These are phyloP conservation scores for Trididemnum miniatum DNA, from an alignment of 23 tunicate species.

Conservation along the genomic window DNA sequence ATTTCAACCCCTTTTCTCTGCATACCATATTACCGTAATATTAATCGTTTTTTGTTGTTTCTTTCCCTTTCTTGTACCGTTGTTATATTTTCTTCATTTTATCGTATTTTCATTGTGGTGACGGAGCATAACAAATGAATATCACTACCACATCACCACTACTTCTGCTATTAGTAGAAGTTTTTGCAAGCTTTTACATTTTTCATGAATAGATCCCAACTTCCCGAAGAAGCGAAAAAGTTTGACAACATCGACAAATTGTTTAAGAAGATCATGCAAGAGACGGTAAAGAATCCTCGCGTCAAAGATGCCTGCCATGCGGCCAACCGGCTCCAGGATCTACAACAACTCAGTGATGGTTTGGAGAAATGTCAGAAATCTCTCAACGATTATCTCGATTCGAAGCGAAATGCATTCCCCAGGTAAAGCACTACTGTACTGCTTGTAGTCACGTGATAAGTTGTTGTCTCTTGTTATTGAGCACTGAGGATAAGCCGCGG, in stretches of 20 bases:
- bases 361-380: conserved; percentile 95
- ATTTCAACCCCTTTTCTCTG: too few relatives aligned
- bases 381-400: conserved; percentile 94
- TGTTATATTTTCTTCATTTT: too few relatives aligned
- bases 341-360: conserved; percentile 76
- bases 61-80: too few relatives aligned
- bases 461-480: too few relatives aligned
- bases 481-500: too few relatives aligned
- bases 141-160: too few relatives aligned
- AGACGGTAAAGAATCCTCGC: conserved; percentile 94
- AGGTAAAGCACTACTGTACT: conserved; percentile 75
- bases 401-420: conserved; percentile 98
- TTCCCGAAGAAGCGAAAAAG: conserved; percentile 97
- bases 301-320: conserved; percentile 95
- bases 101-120: too few relatives aligned
- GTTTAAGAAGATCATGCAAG: conserved; percentile 98
- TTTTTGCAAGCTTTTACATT: too few relatives aligned
- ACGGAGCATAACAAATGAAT: too few relatives aligned
- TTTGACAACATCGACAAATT: conserved; percentile 94
- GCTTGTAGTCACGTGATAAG: too few relatives aligned
- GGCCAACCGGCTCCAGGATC: conserved; percentile 77
- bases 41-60: not conserved
- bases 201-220: conserved; percentile 72
- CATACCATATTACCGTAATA: not conserved
- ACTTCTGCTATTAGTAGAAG: too few relatives aligned